Conservation (phyloP, 2,888 invertebrate genomes). For the Drosophila birchii region DNA sequence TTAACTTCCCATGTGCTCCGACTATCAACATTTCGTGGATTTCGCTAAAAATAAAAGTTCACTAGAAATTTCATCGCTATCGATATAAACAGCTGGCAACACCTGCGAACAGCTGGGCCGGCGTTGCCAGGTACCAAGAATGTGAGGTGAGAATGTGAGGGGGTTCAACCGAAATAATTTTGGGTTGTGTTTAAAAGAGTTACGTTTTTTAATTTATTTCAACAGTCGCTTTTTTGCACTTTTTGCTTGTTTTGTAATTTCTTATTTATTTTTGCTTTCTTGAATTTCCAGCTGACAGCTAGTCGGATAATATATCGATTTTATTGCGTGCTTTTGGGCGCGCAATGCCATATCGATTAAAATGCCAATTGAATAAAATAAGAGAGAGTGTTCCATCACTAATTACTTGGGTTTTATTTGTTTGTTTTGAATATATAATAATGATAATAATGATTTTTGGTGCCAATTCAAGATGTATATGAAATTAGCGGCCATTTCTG, state of each 20-base stretch:
- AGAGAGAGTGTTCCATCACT: not conserved
- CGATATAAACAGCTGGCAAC: constrained; percentile 17
- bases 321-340: constrained; percentile 1
- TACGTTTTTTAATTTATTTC: not conserved
- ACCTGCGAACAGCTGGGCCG: constrained; percentile 26
- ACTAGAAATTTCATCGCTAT: not conserved
- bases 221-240: not conserved
- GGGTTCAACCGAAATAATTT: not conserved
- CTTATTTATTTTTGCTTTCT: not conserved
- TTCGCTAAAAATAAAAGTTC: not conserved
- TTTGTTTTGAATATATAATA: no score
- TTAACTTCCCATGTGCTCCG: constrained; percentile 64
- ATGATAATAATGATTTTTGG: not conserved
- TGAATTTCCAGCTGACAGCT: not conserved
- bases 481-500: not conserved
- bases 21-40: constrained; percentile 12
- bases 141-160: no score
- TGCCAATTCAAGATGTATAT: no score
- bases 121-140: constrained; percentile 24
- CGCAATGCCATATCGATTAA: not conserved
- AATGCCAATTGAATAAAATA: not conserved
- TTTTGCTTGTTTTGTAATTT: constrained; percentile 1
- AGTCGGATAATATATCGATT: constrained; percentile 3
- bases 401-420: not conserved
- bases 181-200: not conserved